These are phyloP conservation scores for Drosophila obscura DNA, from an alignment of 1,140 invertebrate genomes.

Conservation along the genomic window DNA sequence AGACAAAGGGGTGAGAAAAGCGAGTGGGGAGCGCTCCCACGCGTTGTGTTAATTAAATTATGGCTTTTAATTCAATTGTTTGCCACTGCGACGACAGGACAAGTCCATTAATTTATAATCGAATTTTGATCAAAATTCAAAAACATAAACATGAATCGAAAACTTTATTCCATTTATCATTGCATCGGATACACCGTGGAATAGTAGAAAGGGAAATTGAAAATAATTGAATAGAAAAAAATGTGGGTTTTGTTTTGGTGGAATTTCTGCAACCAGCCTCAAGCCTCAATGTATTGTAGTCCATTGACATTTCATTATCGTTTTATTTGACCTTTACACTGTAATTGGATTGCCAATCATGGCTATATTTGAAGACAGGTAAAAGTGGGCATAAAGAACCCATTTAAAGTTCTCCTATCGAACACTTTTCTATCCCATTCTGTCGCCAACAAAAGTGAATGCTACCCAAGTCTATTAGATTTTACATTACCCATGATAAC, in stretches of 20 bases:
- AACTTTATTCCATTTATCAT: slow-evolving; percentile 8
- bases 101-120: slow-evolving; percentile 41
- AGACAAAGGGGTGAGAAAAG: too few species aligned
- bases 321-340: too few species aligned
- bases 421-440: too few species aligned
- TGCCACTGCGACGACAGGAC: slow-evolving; percentile 21
- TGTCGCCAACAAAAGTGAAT: too few species aligned
- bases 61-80: slow-evolving; percentile 64
- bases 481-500: too few species aligned
- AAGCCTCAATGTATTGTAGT: background rate
- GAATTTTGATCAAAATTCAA: slow-evolving; percentile 18
- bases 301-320: too few species aligned
- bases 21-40: background rate
- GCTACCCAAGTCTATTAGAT: too few species aligned
- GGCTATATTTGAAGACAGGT: too few species aligned
- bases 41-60: slow-evolving; percentile 64
- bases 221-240: background rate
- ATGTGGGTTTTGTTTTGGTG: background rate
- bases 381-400: too few species aligned
- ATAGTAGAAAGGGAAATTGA: background rate
- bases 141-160: too few species aligned
- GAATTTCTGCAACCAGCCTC: background rate
- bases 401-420: too few species aligned
- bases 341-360: too few species aligned
- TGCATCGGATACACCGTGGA: background rate